Evolutionary conservation across 2,888 invertebrate species (phyloP).

Genomic region (Flexamia atlantica): DNA sequence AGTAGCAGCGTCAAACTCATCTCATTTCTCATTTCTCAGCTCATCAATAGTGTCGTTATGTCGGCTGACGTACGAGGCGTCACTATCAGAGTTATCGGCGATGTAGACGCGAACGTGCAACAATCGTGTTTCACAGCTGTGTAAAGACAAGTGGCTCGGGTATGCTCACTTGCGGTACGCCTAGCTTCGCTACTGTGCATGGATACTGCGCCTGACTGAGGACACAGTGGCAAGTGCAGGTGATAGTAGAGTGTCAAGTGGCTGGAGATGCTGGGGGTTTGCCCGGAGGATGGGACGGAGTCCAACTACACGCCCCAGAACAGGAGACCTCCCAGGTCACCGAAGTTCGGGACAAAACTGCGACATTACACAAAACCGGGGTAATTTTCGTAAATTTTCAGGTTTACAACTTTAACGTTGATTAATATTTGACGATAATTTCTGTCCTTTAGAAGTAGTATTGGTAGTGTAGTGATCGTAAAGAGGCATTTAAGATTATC

Average conservation of each 20-base stretch:
- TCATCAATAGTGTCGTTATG: not conserved
- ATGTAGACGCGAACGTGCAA: not conserved
- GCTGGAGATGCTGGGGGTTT: not conserved
- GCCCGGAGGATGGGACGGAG: not conserved
- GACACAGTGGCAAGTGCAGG: not conserved
- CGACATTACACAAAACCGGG: not conserved
- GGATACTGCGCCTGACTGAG: not conserved
- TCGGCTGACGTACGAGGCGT: not conserved
- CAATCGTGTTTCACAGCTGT: not conserved
- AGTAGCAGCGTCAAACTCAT: not conserved
- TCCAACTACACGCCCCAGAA: not conserved
- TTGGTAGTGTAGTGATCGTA: no score
- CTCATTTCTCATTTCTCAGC: no score
- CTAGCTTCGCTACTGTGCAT: not conserved
- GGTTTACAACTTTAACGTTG: not conserved
- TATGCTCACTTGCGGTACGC: slow-evolving; percentile 1
- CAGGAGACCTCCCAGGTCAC: not conserved
- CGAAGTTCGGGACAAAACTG: slow-evolving; percentile 15
- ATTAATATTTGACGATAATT: no score
- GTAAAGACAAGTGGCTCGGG: slow-evolving; percentile 1
- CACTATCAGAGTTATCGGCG: slow-evolving; percentile 4
- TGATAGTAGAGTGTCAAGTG: not conserved
- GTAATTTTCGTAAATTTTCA: not conserved
- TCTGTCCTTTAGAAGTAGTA: no score
- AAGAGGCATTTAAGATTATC: no score